A percentile compares a stretch with the other conserved stretches of the same genome.
phyloP scores from a whole-genome alignment of 92 coral and sea anemone species.

The Epizoanthus scotinus region DNA sequence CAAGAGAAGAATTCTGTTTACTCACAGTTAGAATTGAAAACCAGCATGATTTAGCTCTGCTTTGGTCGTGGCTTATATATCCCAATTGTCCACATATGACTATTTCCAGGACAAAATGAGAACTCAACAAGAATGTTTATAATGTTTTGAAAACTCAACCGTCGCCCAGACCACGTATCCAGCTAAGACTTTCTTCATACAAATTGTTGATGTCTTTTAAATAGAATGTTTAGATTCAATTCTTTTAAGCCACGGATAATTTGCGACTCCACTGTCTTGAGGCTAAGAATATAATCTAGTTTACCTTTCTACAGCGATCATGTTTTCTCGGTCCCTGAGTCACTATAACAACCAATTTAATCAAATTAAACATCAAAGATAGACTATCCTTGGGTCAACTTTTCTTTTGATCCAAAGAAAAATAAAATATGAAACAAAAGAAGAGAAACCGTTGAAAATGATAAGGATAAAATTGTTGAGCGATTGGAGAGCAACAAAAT shows the following conservation, averaged over 20 bases:
- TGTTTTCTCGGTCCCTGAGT: constrained; percentile 10
- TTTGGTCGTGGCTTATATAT: constrained; percentile 19
- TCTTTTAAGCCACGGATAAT: not conserved
- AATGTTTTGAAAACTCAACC: constrained; percentile 21
- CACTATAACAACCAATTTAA: constrained; percentile 35
- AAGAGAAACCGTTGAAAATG: not conserved
- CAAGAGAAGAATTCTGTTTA: not conserved
- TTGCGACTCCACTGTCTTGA: constrained; percentile 22
- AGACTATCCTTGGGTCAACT: not conserved
- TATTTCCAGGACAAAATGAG: constrained; percentile 23
- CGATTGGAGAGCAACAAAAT: not conserved
- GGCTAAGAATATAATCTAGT: not conserved
- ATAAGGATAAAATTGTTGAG: too few relatives aligned
- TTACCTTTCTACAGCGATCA: constrained; percentile 15
- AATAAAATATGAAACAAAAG: not conserved
- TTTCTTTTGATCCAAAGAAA: not conserved
- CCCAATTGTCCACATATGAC: constrained; percentile 1
- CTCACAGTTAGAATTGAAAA: constrained; percentile 8
- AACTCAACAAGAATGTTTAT: constrained; percentile 14
- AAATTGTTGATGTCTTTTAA: constrained; percentile 23
- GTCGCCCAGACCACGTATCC: constrained; percentile 27
- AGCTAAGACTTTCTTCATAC: not conserved
- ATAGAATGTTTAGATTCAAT: constrained; percentile 27
- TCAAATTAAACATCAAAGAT: not conserved
- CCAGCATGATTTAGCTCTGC: constrained; percentile 8